These are phyloP conservation scores for Crenuchus spilurus DNA, from an alignment of 2,797 vertebrate genomes.

Conservation along the genomic window DNA sequence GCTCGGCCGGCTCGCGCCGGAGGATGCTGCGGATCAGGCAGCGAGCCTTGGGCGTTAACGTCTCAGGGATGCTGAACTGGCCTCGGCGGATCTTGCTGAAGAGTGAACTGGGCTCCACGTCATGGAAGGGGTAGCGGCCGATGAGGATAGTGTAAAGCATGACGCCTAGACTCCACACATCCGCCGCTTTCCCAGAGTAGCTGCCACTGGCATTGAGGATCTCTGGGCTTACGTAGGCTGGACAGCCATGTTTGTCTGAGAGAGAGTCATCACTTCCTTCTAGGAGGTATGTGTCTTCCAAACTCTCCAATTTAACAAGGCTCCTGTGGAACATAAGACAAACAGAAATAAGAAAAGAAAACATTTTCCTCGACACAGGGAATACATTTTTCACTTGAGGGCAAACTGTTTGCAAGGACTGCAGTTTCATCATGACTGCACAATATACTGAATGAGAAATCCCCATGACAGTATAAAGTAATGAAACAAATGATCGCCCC, in stretches of 20 bases:
- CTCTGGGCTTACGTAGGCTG: constrained; percentile 97
- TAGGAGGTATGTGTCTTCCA: constrained; percentile 96
- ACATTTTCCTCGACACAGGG: background rate
- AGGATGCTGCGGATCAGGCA: constrained; percentile 98
- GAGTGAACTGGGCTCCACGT: constrained; percentile 95
- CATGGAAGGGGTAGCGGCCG: constrained; percentile 98
- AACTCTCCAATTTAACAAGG: constrained; percentile 94
- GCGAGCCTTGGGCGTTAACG: constrained; percentile 96
- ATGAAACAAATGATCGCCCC: constrained; percentile 40
- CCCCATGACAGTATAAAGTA: constrained; percentile 22
- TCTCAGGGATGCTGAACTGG: constrained; percentile 98
- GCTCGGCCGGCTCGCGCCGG: constrained; percentile 92
- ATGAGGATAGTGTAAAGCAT: constrained; percentile 99
- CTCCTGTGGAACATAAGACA: constrained; percentile 73
- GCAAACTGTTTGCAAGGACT: constrained; percentile 8
- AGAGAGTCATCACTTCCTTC: constrained; percentile 91
- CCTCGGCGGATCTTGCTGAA: constrained; percentile 98
- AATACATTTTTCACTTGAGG: background rate
- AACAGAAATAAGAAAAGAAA: background rate
- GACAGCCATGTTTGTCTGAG: constrained; percentile 98
- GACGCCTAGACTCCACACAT: constrained; percentile 98
- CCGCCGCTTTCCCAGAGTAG: constrained; percentile 98
- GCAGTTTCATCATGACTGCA: constrained; percentile 2
- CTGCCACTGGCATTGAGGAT: constrained; percentile 97
- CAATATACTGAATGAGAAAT: constrained; percentile 31